Conservation (phyloP, 2,888 invertebrate genomes). For the Hirtodrosophila alboralis region DNA sequence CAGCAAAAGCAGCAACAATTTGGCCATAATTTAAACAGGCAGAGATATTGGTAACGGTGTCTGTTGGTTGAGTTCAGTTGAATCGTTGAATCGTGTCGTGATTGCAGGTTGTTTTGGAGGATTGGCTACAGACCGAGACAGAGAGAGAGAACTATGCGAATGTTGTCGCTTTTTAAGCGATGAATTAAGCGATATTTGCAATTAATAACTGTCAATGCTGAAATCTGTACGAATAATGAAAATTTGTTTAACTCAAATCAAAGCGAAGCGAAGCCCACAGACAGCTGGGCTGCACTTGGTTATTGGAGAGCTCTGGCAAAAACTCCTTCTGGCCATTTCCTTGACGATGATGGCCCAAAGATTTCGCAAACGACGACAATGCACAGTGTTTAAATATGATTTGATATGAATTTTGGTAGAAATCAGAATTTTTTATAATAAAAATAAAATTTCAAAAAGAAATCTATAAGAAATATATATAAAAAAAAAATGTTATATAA, state of each 20-base stretch:
- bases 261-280: constrained; percentile 40
- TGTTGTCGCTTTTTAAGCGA: constrained; percentile 81
- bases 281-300: constrained; percentile 2
- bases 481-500: too few species aligned
- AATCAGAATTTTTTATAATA: too few species aligned
- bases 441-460: too few species aligned
- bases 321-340: constrained; percentile 30
- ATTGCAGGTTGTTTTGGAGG: constrained; percentile 75
- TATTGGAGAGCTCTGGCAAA: background rate
- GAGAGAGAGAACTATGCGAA: constrained; percentile 65
- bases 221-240: constrained; percentile 77
- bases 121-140: constrained; percentile 35
- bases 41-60: constrained; percentile 50
- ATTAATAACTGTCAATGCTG: constrained; percentile 83
- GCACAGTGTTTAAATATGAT: too few species aligned
- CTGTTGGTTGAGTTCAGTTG: too few species aligned
- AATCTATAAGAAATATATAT: too few species aligned
- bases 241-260: constrained; percentile 79
- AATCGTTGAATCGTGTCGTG: constrained; percentile 72
- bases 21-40: constrained; percentile 44
- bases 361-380: constrained; percentile 55
- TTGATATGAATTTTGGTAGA: too few species aligned
- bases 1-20: constrained; percentile 19
- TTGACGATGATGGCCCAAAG: constrained; percentile 65
- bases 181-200: constrained; percentile 83